These are phyloP conservation scores for Sus scrofa DNA, from an alignment of 2,113 vertebrate genomes.

Conservation along the genomic window T2T-Sscrofa CM000812.6:27937501-27938000, in stretches of 20 bases:
- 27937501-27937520: background rate
- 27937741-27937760: background rate
- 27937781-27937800: background rate
- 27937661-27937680: background rate
- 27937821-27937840: background rate
- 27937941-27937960: slow-evolving; percentile 88
- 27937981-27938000: slow-evolving; percentile 88
- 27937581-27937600: background rate
- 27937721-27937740: background rate
- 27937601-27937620: background rate
- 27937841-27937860: background rate
- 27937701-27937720: background rate
- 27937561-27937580: background rate
- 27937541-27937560: background rate
- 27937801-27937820: background rate
- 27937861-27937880: background rate
- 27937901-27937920: slow-evolving; percentile 80
- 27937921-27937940: slow-evolving; percentile 84
- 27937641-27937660: background rate
- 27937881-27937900: background rate
- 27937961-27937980: slow-evolving; percentile 89
- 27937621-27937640: background rate
- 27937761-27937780: background rate
- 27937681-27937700: background rate
- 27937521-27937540: background rate